Base-by-base conservation (phyloP, 2,797 vertebrate genomes). In the Poecilia velifera region DNA sequence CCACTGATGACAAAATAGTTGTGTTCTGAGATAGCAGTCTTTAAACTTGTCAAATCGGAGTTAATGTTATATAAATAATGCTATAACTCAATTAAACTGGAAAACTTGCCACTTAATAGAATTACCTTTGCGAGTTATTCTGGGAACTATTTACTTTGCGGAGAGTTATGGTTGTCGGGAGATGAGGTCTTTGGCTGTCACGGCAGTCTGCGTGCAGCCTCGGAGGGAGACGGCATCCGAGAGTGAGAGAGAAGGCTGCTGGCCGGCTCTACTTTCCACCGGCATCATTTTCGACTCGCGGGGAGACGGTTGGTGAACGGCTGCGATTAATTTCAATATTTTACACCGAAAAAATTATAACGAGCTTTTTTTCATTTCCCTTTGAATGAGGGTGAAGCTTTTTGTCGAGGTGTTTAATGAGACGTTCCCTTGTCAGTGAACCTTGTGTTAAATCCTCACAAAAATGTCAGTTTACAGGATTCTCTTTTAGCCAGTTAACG, bases 151-250 rank as follows among this genome's bases (percentile, higher is more conserved):
- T 70, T 43, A 43, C 66, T 70, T 70, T 43, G 36, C 39, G 39
- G 66, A 64, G 14, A 9, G 41, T 66, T 43, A 13, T 34, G 59
- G 28, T 34, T 62, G 14, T 7, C 31, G 59, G 59, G 59, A 31
- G 57, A 36, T 39, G 16, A 20, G 36, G 12, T 1, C 55, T 68
- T 10, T 66, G 74, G 41, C 90, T 86, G 87, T 71, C 55, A 76
- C 86, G 91, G 85, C 73, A 16, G 83, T 73, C 77, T 83, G 80
- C 3, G 77, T 79, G 47, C 79, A 22, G 49, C n/a, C 72, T 95
- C 95, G 95, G 94, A 96, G 73, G 85, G 89, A 95, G 16, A 94
- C 89, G 0, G 76, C 80, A 89, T 92, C 90, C 86, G 22, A 79
- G 78, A 81, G 73, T 84, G 83, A n/a, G 39, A 70, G 22, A 82